These are phyloP conservation scores for Emmelina monodactyla DNA, from an alignment of 2,888 invertebrate species.

Conservation along the genomic window DNA sequence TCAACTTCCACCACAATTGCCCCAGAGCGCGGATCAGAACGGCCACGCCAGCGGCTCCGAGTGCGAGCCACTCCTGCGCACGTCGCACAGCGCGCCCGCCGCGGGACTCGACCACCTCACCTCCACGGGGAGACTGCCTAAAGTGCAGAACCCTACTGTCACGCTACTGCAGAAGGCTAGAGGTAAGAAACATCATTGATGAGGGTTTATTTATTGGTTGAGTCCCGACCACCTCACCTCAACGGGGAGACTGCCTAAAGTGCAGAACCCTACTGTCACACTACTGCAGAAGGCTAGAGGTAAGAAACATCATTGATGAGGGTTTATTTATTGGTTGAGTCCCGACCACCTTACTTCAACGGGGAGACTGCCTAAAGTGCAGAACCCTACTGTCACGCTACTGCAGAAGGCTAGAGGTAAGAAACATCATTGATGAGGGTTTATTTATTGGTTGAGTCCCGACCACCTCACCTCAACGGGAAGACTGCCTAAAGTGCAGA, in stretches of 20 bases:
- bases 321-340: too few relatives aligned
- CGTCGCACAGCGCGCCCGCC: constrained; percentile 71
- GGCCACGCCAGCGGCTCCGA: constrained; percentile 55
- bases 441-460: too few relatives aligned
- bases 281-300: constrained; percentile 89
- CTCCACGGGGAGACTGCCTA: constrained; percentile 69
- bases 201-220: too few relatives aligned
- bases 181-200: constrained; percentile 72
- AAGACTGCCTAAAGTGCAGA: constrained; percentile 79
- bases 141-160: constrained; percentile 86
- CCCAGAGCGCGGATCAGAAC: constrained; percentile 46
- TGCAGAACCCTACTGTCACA: constrained; percentile 88
- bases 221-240: constrained; percentile 75
- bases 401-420: constrained; percentile 89
- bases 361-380: constrained; percentile 76
- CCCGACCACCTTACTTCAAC: too few relatives aligned
- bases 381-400: constrained; percentile 87
- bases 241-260: constrained; percentile 61
- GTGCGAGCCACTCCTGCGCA: constrained; percentile 52
- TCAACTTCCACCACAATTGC: not conserved
- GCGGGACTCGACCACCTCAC: constrained; percentile 60
- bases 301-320: too few relatives aligned
- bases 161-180: constrained; percentile 87
- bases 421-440: too few relatives aligned
- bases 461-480: constrained; percentile 54